These are phyloP conservation scores for Eledone cirrhosa DNA, from an alignment of 2,888 invertebrate species.

Conservation along the genomic window DNA sequence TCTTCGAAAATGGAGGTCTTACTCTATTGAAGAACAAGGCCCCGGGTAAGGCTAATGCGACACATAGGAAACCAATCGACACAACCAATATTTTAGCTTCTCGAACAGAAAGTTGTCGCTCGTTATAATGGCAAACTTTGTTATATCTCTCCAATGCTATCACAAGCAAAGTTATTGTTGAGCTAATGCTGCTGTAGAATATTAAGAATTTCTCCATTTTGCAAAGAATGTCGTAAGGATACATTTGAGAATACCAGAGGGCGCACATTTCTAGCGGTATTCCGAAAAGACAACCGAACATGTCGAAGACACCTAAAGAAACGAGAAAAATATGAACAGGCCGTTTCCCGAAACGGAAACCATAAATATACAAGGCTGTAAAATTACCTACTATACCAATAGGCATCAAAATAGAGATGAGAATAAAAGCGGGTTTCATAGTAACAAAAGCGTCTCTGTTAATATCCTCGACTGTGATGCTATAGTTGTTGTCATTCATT, in stretches of 20 bases:
- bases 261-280: background rate
- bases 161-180: background rate
- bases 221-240: background rate
- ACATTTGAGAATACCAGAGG: background rate
- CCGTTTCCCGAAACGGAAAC: background rate
- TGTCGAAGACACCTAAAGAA: background rate
- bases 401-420: background rate
- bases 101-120: background rate
- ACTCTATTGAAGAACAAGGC: background rate
- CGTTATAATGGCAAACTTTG: background rate
- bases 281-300: background rate
- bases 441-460: background rate
- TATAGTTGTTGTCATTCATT: background rate
- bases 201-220: background rate
- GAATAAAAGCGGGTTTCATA: background rate
- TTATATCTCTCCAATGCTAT: background rate
- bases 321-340: background rate
- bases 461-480: background rate
- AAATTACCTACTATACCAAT: background rate
- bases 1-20: background rate
- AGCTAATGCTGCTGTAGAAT: constrained; percentile 10
- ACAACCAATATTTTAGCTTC: background rate
- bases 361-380: background rate
- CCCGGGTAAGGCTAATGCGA: background rate
- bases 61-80: background rate